Conservation (phyloP, 2,113 vertebrate species). For the Carassius auratus region DNA sequence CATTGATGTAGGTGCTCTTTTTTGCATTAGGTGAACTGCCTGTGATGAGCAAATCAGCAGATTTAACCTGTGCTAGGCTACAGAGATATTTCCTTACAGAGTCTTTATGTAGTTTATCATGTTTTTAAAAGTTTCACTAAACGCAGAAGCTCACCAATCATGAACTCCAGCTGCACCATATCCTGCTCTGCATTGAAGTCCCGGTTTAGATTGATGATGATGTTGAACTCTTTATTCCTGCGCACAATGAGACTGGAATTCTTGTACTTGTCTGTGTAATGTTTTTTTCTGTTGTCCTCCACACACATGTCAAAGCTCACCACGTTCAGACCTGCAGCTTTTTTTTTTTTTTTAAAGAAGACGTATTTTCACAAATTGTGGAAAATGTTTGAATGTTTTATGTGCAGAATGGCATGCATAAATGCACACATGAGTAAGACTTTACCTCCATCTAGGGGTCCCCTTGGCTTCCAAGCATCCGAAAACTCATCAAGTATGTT, state of each 20-base stretch:
- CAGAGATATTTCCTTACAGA: too few species aligned
- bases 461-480: slow-evolving; percentile 1
- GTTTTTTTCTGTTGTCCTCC: slow-evolving; percentile 74
- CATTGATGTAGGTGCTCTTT: slow-evolving; percentile 77
- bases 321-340: slow-evolving; percentile 36
- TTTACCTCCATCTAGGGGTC: background rate
- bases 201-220: slow-evolving; percentile 76
- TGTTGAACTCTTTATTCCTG: background rate
- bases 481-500: background rate
- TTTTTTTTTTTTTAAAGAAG: too few species aligned
- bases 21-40: slow-evolving; percentile 77
- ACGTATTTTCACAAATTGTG: background rate
- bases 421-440: background rate
- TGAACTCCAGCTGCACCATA: slow-evolving; percentile 77
- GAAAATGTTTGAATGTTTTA: background rate
- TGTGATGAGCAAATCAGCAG: slow-evolving; percentile 54
- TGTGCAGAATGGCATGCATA: background rate
- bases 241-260: slow-evolving; percentile 77
- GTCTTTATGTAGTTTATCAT: too few species aligned
- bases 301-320: slow-evolving; percentile 71
- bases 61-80: background rate
- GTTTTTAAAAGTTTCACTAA: too few species aligned
- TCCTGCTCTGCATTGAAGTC: slow-evolving; percentile 67
- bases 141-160: slow-evolving; percentile 78
- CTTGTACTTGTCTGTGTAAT: slow-evolving; percentile 78